These are phyloP conservation scores for Cepaea nemoralis DNA, from an alignment of 1,140 invertebrate genomes.

Conservation along the genomic window DNA sequence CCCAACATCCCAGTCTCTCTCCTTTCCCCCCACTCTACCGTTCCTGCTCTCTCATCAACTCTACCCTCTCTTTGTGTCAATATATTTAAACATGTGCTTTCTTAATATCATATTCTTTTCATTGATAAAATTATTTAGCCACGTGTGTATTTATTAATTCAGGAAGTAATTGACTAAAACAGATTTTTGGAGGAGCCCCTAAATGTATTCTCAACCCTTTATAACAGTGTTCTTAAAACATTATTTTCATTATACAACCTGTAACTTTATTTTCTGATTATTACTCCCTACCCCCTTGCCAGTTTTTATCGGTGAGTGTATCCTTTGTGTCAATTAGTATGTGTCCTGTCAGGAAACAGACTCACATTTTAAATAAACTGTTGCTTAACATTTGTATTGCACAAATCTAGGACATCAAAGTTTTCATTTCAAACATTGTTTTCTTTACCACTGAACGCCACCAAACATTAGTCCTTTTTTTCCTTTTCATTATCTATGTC, in stretches of 20 bases:
- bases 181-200: constrained; percentile 8
- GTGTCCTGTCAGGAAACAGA: not conserved
- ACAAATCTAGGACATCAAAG: too few relatives aligned
- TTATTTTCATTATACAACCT: too few relatives aligned
- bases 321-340: not conserved
- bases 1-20: too few relatives aligned
- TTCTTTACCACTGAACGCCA: too few relatives aligned
- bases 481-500: too few relatives aligned
- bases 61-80: too few relatives aligned
- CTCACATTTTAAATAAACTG: not conserved
- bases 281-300: constrained; percentile 5
- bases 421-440: too few relatives aligned
- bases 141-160: not conserved
- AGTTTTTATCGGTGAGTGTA: constrained; percentile 15
- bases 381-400: not conserved
- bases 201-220: not conserved
- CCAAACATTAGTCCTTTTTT: too few relatives aligned
- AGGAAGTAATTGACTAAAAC: not conserved
- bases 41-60: too few relatives aligned
- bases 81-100: too few relatives aligned
- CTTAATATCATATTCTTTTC: too few relatives aligned
- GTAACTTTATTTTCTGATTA: not conserved
- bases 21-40: too few relatives aligned
- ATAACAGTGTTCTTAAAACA: not conserved
- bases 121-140: not conserved